phyloP scores from a whole-genome alignment of 2,113 vertebrate genomes.

The Alaudala cheleensis region DNA sequence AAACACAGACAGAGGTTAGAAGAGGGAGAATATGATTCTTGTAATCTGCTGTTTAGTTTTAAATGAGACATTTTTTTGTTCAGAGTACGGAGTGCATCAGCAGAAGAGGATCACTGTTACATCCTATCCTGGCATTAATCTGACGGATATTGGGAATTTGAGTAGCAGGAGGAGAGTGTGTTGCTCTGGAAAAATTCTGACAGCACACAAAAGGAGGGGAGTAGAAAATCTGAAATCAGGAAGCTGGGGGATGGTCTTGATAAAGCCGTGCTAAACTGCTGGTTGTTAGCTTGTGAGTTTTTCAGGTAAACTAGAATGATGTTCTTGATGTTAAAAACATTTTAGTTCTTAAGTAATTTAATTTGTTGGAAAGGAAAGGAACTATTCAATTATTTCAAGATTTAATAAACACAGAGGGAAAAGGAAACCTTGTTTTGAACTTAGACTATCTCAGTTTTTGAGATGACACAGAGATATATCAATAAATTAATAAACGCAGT shows the following conservation, averaged over 20 bases:
- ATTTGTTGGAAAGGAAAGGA: neutral
- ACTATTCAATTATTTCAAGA: neutral
- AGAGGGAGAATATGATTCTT: neutral
- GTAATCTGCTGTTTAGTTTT: neutral
- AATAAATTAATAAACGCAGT: neutral
- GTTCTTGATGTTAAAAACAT: neutral
- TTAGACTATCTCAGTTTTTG: neutral
- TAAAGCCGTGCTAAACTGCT: neutral
- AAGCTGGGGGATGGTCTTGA: neutral
- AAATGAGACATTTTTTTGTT: neutral
- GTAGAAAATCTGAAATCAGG: neutral
- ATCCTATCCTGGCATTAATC: conserved; percentile 4
- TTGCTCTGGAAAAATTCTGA: neutral
- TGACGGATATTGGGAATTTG: neutral
- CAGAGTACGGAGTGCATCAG: neutral
- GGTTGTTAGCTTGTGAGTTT: neutral
- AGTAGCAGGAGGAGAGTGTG: neutral
- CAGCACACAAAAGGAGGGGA: neutral
- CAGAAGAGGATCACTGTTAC: neutral
- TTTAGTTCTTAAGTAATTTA: neutral
- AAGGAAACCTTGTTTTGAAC: neutral
- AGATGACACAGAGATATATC: neutral
- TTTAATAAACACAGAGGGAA: neutral
- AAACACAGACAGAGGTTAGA: conserved; percentile 7
- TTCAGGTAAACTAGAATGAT: neutral